Conservation (phyloP, 2,888 invertebrate species). For the Melanostoma mellinum region DNA sequence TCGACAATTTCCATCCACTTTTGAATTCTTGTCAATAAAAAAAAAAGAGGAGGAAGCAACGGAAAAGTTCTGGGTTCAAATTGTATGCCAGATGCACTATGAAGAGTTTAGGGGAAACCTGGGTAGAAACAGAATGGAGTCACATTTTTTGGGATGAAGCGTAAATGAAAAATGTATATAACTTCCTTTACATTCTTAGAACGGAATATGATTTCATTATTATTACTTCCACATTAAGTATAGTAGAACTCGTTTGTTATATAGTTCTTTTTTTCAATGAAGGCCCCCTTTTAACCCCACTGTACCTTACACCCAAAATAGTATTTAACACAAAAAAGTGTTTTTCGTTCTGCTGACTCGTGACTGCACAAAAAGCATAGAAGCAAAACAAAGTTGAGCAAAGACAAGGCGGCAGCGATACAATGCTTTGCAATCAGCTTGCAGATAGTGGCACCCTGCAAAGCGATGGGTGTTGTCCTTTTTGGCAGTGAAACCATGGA, state of each 20-base stretch:
- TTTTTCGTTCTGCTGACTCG: conserved; percentile 66
- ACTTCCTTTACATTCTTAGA: too few relatives aligned
- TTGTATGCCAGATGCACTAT: conserved; percentile 39
- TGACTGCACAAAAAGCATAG: conserved; percentile 53
- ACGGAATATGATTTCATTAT: background rate
- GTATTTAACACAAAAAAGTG: conserved; percentile 29
- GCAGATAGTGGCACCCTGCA: conserved; percentile 31
- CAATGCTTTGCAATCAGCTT: conserved; percentile 64
- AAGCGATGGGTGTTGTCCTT: conserved; percentile 51
- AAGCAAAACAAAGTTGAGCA: conserved; percentile 2
- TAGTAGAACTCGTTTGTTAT: too few relatives aligned
- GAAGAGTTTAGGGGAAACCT: background rate
- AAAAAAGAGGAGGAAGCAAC: conserved; percentile 36
- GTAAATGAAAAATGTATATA: too few relatives aligned
- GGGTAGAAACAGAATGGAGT: background rate
- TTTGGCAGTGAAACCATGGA: conserved; percentile 32
- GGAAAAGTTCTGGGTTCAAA: conserved; percentile 33
- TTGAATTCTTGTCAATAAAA: conserved; percentile 45
- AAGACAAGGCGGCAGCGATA: conserved; percentile 23
- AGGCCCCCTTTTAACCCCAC: background rate
- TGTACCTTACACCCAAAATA: background rate
- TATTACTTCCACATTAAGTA: background rate
- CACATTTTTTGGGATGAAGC: too few relatives aligned
- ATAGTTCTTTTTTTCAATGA: too few relatives aligned
- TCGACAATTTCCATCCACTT: conserved; percentile 43